phyloP scores from a whole-genome alignment of 2,113 vertebrate species.

The Microcebus griseorufus region DNA sequence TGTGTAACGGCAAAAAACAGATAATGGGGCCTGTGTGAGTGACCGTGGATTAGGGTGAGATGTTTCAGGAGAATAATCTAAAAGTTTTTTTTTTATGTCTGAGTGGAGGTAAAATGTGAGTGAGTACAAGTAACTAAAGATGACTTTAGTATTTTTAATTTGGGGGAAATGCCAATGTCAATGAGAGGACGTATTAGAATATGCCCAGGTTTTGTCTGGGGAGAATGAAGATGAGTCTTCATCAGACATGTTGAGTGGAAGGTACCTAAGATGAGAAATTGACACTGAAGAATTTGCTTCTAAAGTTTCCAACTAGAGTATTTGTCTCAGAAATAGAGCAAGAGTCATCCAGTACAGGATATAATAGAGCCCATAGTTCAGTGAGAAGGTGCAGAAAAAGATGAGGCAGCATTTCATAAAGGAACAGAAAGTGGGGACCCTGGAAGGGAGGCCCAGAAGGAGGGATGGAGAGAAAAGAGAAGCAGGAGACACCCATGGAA shows the following conservation, averaged over 20 bases:
- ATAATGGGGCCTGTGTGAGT: not conserved
- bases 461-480: not conserved
- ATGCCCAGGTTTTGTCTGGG: not conserved
- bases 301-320: not conserved
- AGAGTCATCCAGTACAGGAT: not conserved
- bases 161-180: not conserved
- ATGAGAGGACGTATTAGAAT: not conserved
- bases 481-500: not conserved
- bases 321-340: not conserved
- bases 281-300: not conserved
- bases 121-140: not conserved
- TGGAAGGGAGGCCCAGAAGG: not conserved
- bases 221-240: not conserved
- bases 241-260: not conserved
- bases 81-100: not conserved
- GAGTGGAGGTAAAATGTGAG: not conserved
- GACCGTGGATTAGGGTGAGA: not conserved
- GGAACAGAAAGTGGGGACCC: too few species aligned
- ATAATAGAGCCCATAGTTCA: not conserved
- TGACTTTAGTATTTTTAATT: not conserved
- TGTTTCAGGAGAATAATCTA: not conserved
- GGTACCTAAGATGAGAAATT: not conserved
- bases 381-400: not conserved
- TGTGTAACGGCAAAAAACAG: not conserved
- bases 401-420: not conserved